phyloP scores from a whole-genome alignment of 2,888 invertebrate genomes.

The Adela reaumurella region DNA sequence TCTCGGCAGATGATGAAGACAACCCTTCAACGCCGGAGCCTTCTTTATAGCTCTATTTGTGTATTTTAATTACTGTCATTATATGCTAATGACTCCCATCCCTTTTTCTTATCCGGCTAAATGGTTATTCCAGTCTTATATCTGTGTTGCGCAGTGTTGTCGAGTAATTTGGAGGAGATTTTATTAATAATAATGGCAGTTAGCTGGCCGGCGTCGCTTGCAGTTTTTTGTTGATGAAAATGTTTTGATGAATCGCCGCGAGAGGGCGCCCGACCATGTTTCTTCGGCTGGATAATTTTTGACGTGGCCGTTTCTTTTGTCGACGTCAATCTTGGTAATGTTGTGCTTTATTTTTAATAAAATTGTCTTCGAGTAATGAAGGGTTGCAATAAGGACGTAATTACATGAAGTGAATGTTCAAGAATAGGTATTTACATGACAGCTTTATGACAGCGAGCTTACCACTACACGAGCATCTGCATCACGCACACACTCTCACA shows the following conservation, averaged over 20 bases:
- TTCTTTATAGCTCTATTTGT: slow-evolving; percentile 66
- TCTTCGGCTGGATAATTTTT: not conserved
- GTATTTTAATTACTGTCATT: slow-evolving; percentile 71
- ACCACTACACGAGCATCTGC: too few relatives aligned
- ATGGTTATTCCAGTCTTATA: slow-evolving; percentile 53
- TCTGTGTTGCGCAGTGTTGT: slow-evolving; percentile 40
- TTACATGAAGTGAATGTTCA: too few relatives aligned
- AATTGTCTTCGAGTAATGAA: too few relatives aligned
- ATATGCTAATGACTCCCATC: slow-evolving; percentile 59
- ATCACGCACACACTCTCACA: too few relatives aligned
- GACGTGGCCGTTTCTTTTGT: not conserved
- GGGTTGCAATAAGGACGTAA: too few relatives aligned
- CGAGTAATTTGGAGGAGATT: slow-evolving; percentile 40
- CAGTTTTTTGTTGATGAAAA: slow-evolving; percentile 5
- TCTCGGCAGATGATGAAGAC: slow-evolving; percentile 48
- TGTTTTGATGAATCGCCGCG: slow-evolving; percentile 48
- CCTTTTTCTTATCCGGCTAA: slow-evolving; percentile 57
- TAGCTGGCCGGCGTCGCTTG: slow-evolving; percentile 13
- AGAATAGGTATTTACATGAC: too few relatives aligned
- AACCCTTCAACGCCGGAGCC: slow-evolving; percentile 49
- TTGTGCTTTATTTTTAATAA: not conserved
- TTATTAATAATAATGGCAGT: slow-evolving; percentile 45
- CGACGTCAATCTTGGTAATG: not conserved
- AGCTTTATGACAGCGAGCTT: too few relatives aligned
- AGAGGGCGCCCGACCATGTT: slow-evolving; percentile 35